phyloP scores from a whole-genome alignment of 2,113 vertebrate species.

The Equus przewalskii region DNA sequence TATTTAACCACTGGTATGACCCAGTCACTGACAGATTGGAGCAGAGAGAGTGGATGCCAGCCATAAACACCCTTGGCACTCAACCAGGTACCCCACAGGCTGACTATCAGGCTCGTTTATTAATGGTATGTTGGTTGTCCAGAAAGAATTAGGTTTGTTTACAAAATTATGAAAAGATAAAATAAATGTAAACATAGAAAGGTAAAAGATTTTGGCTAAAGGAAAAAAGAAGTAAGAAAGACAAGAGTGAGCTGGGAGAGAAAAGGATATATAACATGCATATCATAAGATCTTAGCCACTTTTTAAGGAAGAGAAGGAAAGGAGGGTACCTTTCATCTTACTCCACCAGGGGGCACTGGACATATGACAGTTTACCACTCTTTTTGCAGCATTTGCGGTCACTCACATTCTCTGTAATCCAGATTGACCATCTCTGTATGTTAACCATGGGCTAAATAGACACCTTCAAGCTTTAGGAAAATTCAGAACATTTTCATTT shows the following conservation, averaged over 20 bases:
- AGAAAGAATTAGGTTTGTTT: conserved; percentile 49
- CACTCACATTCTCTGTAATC: background rate
- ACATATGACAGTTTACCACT: background rate
- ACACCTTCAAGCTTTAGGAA: conserved; percentile 1
- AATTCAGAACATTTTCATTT: conserved; percentile 45
- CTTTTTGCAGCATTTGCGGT: background rate
- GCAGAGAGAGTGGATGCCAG: background rate
- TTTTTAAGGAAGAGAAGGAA: background rate
- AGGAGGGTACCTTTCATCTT: background rate
- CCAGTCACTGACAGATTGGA: background rate
- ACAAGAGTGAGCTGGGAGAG: background rate
- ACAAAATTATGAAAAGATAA: background rate
- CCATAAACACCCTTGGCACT: background rate
- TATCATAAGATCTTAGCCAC: background rate
- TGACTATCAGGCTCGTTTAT: background rate
- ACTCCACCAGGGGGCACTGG: background rate
- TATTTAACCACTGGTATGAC: background rate
- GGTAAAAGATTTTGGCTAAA: background rate
- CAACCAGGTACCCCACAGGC: background rate
- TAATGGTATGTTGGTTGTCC: background rate
- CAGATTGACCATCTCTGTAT: background rate
- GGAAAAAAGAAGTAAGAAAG: background rate
- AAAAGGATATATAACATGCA: background rate
- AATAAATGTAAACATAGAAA: background rate
- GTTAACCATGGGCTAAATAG: conserved; percentile 2